Evolutionary conservation across 1,140 invertebrate genomes (phyloP).

Genomic region (Pectinophora gossypiella): DNA sequence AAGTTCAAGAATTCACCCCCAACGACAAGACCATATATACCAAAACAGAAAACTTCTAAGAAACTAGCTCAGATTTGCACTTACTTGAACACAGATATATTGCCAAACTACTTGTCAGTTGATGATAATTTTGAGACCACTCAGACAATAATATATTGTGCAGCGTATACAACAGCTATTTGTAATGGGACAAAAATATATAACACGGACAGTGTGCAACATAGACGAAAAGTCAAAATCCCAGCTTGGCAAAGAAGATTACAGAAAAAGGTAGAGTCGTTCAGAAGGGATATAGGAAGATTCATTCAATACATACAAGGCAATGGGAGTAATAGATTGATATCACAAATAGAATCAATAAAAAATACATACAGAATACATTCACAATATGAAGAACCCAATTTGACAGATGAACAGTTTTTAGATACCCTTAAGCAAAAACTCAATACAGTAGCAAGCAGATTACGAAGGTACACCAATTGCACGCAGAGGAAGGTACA

Average conservation of each 20-base stretch:
- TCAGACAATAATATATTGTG: slow-evolving; percentile 4
- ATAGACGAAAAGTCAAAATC: neutral
- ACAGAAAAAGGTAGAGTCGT: neutral
- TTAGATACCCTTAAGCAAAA: too few species aligned
- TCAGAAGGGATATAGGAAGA: too few species aligned
- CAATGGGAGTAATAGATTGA: neutral
- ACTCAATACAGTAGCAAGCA: too few species aligned
- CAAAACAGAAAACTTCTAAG: slow-evolving; percentile 5
- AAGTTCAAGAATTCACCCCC: slow-evolving; percentile 1
- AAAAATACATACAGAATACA: slow-evolving; percentile 1
- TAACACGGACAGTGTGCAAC: neutral
- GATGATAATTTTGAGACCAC: neutral
- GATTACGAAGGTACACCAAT: slow-evolving; percentile 11
- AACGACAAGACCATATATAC: slow-evolving; percentile 5
- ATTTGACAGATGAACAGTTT: too few species aligned
- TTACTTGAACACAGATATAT: slow-evolving; percentile 4
- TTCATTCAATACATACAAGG: neutral
- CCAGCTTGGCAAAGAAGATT: slow-evolving; percentile 2
- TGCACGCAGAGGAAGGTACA: slow-evolving; percentile 19
- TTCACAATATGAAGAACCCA: neutral
- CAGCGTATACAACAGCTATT: neutral
- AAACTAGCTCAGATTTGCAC: slow-evolving; percentile 1
- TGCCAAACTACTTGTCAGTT: neutral
- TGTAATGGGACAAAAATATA: neutral
- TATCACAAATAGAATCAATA: neutral